phyloP scores from a whole-genome alignment of 37 sponge, comb jelly and placozoan species.

The Bolinopsis microptera region DNA sequence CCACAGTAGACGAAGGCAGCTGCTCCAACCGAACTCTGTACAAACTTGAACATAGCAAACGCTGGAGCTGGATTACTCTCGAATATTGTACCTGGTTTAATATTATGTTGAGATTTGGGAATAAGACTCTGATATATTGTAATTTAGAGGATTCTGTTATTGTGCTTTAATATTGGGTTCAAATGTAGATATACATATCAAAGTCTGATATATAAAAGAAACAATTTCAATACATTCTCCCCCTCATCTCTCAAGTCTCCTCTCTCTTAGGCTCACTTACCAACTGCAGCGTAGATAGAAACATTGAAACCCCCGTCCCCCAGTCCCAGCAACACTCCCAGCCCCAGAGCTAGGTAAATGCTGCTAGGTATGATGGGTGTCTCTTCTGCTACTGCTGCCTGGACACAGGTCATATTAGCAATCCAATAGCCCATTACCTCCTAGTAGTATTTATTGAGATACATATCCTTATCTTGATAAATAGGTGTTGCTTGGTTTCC shows the following conservation, averaged over 20 bases:
- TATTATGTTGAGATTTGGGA: neutral
- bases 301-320: slow-evolving; percentile 47
- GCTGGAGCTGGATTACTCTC: slow-evolving; percentile 38
- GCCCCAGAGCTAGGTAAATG: neutral
- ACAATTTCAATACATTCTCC: too few species aligned
- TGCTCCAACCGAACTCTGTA: slow-evolving; percentile 28
- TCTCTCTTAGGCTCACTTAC: neutral
- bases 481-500: too few species aligned
- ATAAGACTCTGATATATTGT: too few species aligned
- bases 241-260: too few species aligned
- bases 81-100: neutral
- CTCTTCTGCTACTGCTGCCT: neutral
- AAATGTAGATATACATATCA: too few species aligned
- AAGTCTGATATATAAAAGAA: too few species aligned
- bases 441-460: too few species aligned
- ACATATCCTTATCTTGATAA: too few species aligned
- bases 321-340: slow-evolving; percentile 17
- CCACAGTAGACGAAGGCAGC: slow-evolving; percentile 40
- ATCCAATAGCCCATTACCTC: too few species aligned
- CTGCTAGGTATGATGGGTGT: neutral
- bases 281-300: slow-evolving; percentile 19
- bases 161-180: too few species aligned
- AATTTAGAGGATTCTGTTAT: too few species aligned
- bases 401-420: neutral
- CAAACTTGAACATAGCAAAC: slow-evolving; percentile 37